Conservation (phyloP, 2,113 vertebrate genomes). For the Microtus oregoni region DNA sequence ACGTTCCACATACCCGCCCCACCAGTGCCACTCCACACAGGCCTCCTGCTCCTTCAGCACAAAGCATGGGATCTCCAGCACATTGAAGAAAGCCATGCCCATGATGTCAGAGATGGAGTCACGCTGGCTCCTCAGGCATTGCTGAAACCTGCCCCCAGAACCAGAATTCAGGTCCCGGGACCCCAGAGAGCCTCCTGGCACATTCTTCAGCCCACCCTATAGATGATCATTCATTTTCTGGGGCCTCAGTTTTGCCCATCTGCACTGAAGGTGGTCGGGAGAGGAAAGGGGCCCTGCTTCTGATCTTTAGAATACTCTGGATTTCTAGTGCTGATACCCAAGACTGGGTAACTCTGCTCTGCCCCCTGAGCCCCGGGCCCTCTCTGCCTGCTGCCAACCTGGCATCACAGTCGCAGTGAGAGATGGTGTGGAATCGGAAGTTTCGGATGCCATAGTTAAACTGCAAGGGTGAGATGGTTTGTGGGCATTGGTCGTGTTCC, state of each 20-base stretch:
- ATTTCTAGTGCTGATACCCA: not conserved
- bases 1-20: constrained; percentile 81
- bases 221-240: not conserved
- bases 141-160: constrained; percentile 88
- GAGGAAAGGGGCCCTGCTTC: not conserved
- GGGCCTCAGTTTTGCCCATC: not conserved
- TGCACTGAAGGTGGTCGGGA: not conserved
- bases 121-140: constrained; percentile 87
- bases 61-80: constrained; percentile 93
- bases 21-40: constrained; percentile 87
- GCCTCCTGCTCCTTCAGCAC: constrained; percentile 87
- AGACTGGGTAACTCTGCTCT: not conserved
- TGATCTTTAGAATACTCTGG: not conserved
- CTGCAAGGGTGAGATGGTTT: constrained; percentile 89
- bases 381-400: constrained; percentile 83
- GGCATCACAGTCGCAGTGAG: constrained; percentile 93
- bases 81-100: constrained; percentile 91
- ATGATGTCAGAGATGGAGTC: constrained; percentile 90
- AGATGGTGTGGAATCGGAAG: constrained; percentile 92
- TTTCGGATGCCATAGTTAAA: constrained; percentile 92
- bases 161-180: not conserved
- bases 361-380: not conserved
- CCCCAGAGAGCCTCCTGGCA: not conserved
- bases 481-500: constrained; percentile 92
- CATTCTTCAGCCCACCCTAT: not conserved